Evolutionary conservation across 2,113 vertebrate genomes (phyloP), one percentile per base, ranked within the genome.

Genomic region (Cyanoliseus patagonus): DNA sequence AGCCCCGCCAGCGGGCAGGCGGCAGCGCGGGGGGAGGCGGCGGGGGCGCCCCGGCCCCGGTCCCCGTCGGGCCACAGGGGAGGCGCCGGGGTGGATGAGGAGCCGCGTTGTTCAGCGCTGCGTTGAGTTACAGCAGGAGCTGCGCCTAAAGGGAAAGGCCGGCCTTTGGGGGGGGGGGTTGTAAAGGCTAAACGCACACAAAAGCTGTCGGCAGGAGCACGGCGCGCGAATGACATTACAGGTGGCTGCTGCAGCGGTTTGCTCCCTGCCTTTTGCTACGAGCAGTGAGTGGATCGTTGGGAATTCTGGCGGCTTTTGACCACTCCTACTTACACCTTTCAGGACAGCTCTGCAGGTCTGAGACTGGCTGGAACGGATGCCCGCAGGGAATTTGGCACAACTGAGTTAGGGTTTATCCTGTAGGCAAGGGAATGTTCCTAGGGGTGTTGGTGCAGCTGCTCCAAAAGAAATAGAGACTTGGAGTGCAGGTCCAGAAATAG

Each of bases 271-370:
- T 67, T 25, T 17, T 2, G 39, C 53, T 13, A 5, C 28, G 4
- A 27, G 76, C 57, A 3, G 6, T 0, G 25, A 3, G 7, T 1
- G 25, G 18, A 27, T 3, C 6, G 42, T 23, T 13, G 4, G 33
- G 7, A 17, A 39, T 74, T 9, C 61, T 14, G 52, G 5, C 17
- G 4, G 20, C 7, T 35, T 35, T 61, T 11, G 12, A 19, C 7
- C 6, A 4, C 28, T 46, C 28, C 25, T 7, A 0, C 17, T 69
- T 25, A 23, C 35, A 10, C 4, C 35, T 51, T 9, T 6, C 44
- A 8, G 41, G 47, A 44, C 42, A 37, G 6, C 63, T 55, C 66
- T 8, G 6, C 13, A 18, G 25, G 19, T 69, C 10, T n/a, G 70
- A 53, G 18, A 15, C n/a, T 3, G 20, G 9, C 78, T 75, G 74